Conservation (phyloP, 2,797 vertebrate species). For the Natrix natrix region DNA sequence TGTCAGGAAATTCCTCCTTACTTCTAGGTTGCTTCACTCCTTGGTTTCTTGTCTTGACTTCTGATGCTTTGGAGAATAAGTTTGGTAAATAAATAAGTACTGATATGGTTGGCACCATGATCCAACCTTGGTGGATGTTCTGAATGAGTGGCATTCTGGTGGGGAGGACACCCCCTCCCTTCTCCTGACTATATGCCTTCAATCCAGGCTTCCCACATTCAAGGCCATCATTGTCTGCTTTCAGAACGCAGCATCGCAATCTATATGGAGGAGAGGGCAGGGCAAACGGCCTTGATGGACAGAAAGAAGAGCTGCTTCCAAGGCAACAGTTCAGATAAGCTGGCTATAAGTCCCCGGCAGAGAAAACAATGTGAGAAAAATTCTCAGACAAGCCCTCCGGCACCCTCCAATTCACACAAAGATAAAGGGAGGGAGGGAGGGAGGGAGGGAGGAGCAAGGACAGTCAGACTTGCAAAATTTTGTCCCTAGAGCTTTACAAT, state of each 20-base stretch:
- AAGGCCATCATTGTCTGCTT: no score
- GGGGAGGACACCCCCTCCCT: neutral
- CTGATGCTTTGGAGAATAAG: neutral
- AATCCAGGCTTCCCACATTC: no score
- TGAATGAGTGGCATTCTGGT: neutral
- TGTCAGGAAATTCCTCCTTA: no score
- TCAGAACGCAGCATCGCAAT: neutral
- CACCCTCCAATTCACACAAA: neutral
- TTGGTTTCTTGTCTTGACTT: neutral
- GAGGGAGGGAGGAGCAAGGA: neutral
- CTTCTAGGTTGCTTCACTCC: no score
- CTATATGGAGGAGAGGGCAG: neutral
- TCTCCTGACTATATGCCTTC: neutral
- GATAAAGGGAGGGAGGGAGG: neutral
- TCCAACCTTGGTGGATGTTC: neutral
- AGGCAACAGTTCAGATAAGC: neutral
- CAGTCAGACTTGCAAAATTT: neutral
- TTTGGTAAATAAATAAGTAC: neutral
- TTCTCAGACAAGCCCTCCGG: neutral
- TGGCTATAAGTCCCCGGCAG: neutral
- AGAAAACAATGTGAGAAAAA: neutral
- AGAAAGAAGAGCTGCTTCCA: neutral
- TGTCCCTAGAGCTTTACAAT: neutral
- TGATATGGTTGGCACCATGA: neutral
- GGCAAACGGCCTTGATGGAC: neutral